phyloP scores from a whole-genome alignment of 2,888 invertebrate genomes.

The Electrophaes corylata region DNA sequence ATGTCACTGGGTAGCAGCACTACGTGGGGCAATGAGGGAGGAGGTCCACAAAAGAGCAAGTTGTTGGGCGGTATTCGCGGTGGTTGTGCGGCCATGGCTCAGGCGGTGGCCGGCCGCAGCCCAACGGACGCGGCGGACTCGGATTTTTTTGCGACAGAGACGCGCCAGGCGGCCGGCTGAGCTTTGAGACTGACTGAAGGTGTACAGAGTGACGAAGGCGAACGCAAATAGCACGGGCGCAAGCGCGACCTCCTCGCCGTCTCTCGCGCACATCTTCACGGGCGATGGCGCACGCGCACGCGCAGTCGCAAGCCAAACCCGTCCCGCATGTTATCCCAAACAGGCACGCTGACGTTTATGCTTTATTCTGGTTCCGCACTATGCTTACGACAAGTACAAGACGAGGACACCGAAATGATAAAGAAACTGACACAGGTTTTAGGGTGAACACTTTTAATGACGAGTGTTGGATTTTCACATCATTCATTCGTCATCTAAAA shows the following conservation, averaged over 20 bases:
- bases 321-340: constrained; percentile 74
- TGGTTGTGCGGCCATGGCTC: constrained; percentile 80
- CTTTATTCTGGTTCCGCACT: constrained; percentile 78
- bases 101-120: constrained; percentile 67
- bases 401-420: constrained; percentile 46
- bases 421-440: constrained; percentile 62
- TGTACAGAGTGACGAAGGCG: constrained; percentile 82
- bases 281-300: constrained; percentile 81
- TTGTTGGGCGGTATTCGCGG: constrained; percentile 79
- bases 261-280: constrained; percentile 83
- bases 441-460: constrained; percentile 73
- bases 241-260: constrained; percentile 82
- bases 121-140: constrained; percentile 71
- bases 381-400: constrained; percentile 63
- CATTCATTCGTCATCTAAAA: constrained; percentile 39
- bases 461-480: constrained; percentile 60
- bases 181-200: constrained; percentile 83
- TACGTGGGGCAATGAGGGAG: constrained; percentile 77
- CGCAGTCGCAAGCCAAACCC: constrained; percentile 79
- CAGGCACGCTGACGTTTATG: constrained; percentile 75
- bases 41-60: constrained; percentile 78
- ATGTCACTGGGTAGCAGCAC: constrained; percentile 78
- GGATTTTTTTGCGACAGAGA: constrained; percentile 68
- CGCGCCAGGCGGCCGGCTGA: constrained; percentile 79
- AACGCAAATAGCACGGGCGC: constrained; percentile 83